Percentiles rank a stretch among this genome's conserved stretches.
These are phyloP conservation scores for Saccopteryx bilineata DNA, from an alignment of 2,113 vertebrate species.

Conservation along the genomic window DNA sequence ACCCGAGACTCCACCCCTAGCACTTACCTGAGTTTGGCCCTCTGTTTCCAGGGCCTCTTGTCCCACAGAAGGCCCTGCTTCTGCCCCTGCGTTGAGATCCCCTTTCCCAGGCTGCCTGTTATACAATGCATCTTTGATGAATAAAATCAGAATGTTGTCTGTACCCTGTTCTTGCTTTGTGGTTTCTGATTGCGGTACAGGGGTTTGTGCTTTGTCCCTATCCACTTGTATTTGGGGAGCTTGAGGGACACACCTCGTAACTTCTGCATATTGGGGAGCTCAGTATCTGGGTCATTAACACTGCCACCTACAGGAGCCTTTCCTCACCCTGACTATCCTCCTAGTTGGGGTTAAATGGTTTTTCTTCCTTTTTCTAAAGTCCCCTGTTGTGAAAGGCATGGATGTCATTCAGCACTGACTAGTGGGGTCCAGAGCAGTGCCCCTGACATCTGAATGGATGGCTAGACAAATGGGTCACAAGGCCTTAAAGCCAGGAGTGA, in stretches of 20 bases:
- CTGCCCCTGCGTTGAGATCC: too few species aligned
- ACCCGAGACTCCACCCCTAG: not conserved
- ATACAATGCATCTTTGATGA: too few species aligned
- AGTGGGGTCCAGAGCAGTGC: not conserved
- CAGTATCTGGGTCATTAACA: not conserved
- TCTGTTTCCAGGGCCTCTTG: not conserved
- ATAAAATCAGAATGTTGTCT: too few species aligned
- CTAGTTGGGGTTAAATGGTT: not conserved
- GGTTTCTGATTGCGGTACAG: not conserved
- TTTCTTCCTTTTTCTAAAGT: not conserved
- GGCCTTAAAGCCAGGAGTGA: not conserved
- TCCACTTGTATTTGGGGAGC: not conserved
- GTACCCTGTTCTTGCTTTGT: too few species aligned
- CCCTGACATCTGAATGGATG: not conserved
- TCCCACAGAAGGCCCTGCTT: not conserved
- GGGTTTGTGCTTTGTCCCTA: not conserved
- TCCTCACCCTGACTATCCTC: not conserved
- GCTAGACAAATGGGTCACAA: not conserved
- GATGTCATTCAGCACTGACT: not conserved
- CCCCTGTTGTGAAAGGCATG: not conserved
- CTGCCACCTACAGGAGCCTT: not conserved
- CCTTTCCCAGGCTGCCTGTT: too few species aligned
- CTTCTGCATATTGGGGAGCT: not conserved
- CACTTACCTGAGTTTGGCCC: not conserved
- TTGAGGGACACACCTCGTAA: not conserved